Evolutionary conservation across 2,797 vertebrate genomes (phyloP).

Genomic region (Parauchenoglanis ngamensis): DNA sequence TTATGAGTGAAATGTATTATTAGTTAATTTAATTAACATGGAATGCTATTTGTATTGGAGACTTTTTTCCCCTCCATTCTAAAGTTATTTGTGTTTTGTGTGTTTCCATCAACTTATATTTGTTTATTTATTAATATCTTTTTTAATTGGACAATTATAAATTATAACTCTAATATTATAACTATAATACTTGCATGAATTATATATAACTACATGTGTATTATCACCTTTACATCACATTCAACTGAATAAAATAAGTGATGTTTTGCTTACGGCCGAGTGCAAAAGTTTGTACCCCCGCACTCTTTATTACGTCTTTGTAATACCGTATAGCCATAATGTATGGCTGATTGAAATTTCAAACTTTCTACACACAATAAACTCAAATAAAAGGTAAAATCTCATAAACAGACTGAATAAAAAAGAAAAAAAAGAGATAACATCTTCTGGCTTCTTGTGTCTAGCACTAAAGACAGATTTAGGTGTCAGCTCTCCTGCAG

Average conservation of each 20-base stretch:
- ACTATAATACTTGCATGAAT: neutral
- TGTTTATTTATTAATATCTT: neutral
- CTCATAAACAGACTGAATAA: neutral
- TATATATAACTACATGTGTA: neutral
- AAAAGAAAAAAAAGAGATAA: neutral
- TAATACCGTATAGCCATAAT: neutral
- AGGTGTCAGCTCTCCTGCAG: slow-evolving; percentile 52
- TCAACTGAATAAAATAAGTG: neutral
- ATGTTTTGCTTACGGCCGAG: neutral
- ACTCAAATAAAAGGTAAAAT: neutral
- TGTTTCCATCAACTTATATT: neutral
- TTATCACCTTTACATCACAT: neutral
- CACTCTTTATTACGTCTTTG: neutral
- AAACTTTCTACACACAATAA: no score
- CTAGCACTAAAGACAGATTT: slow-evolving; percentile 43
- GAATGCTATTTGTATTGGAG: neutral
- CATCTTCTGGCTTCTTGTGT: neutral
- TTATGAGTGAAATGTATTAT: neutral
- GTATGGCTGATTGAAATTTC: no score
- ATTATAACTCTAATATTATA: no score
- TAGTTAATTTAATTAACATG: neutral
- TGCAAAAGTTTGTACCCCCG: neutral
- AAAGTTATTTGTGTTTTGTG: neutral
- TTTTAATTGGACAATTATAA: neutral
- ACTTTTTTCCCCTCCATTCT: neutral